Evolutionary conservation across 2,888 invertebrate genomes (phyloP).

Genomic region (Nymphalis c-album): DNA sequence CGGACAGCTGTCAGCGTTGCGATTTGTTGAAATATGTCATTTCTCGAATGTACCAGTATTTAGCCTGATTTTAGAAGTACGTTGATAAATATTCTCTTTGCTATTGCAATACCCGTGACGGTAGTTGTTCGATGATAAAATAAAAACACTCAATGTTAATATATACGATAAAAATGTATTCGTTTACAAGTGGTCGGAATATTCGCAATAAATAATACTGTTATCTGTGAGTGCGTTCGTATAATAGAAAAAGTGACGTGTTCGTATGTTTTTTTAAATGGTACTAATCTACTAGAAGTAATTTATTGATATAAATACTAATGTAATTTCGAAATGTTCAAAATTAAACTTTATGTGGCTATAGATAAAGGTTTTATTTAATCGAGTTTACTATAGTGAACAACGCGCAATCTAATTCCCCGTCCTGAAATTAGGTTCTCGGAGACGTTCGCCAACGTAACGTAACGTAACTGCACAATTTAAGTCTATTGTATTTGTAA

Average conservation of each 20-base stretch:
- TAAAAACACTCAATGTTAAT: conserved; percentile 17
- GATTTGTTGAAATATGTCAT: conserved; percentile 4
- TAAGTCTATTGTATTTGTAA: too few species aligned
- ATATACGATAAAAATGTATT: conserved; percentile 3
- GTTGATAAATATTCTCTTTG: background rate
- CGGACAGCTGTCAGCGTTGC: conserved; percentile 3
- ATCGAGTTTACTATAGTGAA: too few species aligned
- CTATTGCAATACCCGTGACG: background rate
- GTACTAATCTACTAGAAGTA: background rate
- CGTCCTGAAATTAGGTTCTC: too few species aligned
- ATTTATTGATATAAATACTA: background rate
- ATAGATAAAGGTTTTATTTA: too few species aligned
- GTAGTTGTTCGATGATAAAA: conserved; percentile 10
- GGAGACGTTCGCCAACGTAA: too few species aligned
- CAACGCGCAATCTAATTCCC: too few species aligned
- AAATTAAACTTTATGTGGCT: too few species aligned
- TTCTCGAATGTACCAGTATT: conserved; percentile 1
- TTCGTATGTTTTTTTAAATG: background rate
- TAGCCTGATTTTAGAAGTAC: background rate
- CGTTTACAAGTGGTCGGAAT: conserved; percentile 17
- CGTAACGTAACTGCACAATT: too few species aligned
- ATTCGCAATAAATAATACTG: conserved; percentile 22
- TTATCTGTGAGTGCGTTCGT: conserved; percentile 16
- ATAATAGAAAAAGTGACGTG: background rate
- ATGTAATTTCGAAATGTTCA: too few species aligned